Evolutionary conservation across 2,888 invertebrate species (phyloP).

Genomic region (Nebria brevicollis): DNA sequence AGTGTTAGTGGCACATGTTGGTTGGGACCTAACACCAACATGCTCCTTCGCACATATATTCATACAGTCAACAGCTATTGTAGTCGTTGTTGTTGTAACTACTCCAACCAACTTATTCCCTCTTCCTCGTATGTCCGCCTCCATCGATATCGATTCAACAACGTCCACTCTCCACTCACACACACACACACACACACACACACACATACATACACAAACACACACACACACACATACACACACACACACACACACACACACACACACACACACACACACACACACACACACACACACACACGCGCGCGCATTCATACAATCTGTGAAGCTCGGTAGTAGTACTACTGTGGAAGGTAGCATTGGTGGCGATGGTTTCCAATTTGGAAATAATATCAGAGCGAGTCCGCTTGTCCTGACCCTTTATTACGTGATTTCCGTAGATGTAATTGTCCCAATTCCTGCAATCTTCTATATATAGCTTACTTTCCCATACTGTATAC

Average conservation of each 20-base stretch:
- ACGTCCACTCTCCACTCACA: not conserved
- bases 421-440: slow-evolving; percentile 42
- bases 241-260: not conserved
- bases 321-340: slow-evolving; percentile 10
- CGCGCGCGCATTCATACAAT: too few species aligned
- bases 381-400: slow-evolving; percentile 43
- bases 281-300: not conserved
- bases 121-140: not conserved
- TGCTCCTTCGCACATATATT: not conserved
- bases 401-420: slow-evolving; percentile 40
- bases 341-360: too few species aligned
- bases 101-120: not conserved
- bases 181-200: not conserved
- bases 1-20: not conserved
- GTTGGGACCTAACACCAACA: not conserved
- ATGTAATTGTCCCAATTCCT: slow-evolving; percentile 43
- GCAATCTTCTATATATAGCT: slow-evolving; percentile 33
- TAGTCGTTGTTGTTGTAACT: slow-evolving; percentile 12
- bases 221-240: not conserved
- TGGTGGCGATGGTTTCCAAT: slow-evolving; percentile 32
- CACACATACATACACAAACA: not conserved
- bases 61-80: slow-evolving; percentile 6
- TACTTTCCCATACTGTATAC: slow-evolving; percentile 26
- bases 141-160: slow-evolving; percentile 36
- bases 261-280: not conserved